These are phyloP conservation scores for Morpho helenor DNA, from an alignment of 2,888 invertebrate genomes.

Conservation along the genomic window DNA sequence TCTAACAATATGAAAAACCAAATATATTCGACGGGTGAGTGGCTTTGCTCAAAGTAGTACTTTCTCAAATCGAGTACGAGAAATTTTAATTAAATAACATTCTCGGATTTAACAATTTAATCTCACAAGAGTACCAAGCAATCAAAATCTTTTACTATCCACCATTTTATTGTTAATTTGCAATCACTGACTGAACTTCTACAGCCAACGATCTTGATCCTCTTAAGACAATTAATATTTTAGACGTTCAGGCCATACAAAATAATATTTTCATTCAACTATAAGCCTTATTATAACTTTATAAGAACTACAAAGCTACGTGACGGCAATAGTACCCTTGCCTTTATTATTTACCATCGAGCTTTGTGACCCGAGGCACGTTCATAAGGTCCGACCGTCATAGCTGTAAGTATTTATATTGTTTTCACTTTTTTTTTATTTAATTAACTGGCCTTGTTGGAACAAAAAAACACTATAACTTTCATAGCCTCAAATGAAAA, in stretches of 20 bases:
- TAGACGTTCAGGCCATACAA: constrained; percentile 21
- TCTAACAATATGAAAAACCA: too few relatives aligned
- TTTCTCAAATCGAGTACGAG: too few relatives aligned
- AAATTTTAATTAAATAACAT: too few relatives aligned
- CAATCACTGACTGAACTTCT: constrained; percentile 29
- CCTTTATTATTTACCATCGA: constrained; percentile 40
- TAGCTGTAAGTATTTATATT: constrained; percentile 41
- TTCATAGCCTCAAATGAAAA: constrained; percentile 30
- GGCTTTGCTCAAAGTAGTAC: too few relatives aligned
- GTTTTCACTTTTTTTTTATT: constrained; percentile 47
- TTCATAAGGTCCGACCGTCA: constrained; percentile 39
- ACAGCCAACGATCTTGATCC: constrained; percentile 21
- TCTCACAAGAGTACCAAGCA: too few relatives aligned
- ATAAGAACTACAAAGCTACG: constrained; percentile 19
- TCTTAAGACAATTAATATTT: constrained; percentile 34
- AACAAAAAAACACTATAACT: constrained; percentile 37
- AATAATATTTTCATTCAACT: constrained; percentile 19
- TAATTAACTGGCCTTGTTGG: constrained; percentile 47
- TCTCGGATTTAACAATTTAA: too few relatives aligned
- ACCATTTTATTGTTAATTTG: constrained; percentile 35
- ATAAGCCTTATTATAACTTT: constrained; percentile 4
- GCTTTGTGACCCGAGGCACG: constrained; percentile 48
- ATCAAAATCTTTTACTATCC: not conserved
- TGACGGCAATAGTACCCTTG: constrained; percentile 19
- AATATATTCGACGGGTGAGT: too few relatives aligned